phyloP scores from a whole-genome alignment of 2,797 vertebrate genomes.

The Syngnathus rostellatus region DNA sequence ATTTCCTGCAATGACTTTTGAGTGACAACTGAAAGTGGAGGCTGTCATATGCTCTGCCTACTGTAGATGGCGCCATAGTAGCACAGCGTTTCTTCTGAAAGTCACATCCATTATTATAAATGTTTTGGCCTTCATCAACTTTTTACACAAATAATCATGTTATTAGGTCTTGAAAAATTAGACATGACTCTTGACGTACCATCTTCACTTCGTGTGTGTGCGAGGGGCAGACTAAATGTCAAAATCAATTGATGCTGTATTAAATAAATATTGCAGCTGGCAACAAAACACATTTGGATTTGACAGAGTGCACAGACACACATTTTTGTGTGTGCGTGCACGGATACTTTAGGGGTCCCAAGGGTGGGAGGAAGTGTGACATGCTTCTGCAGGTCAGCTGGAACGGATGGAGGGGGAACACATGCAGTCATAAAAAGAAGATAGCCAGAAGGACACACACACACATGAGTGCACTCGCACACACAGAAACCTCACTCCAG shows the following conservation, averaged over 20 bases:
- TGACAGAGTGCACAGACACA: slow-evolving; percentile 31
- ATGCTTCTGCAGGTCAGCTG: no score
- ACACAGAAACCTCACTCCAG: background rate
- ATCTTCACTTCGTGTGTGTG: background rate
- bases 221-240: slow-evolving; percentile 45
- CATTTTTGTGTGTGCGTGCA: slow-evolving; percentile 7
- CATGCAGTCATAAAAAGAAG: no score
- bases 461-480: background rate
- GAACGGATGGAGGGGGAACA: no score
- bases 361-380: no score
- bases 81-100: slow-evolving; percentile 32
- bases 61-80: slow-evolving; percentile 62
- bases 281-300: slow-evolving; percentile 45
- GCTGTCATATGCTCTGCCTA: slow-evolving; percentile 13
- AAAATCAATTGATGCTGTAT: slow-evolving; percentile 52
- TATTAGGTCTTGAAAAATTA: background rate
- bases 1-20: background rate
- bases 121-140: background rate
- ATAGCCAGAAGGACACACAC: no score
- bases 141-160: background rate
- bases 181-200: background rate
- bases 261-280: slow-evolving; percentile 47
- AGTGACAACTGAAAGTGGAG: slow-evolving; percentile 4
- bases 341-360: no score
- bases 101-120: slow-evolving; percentile 8